A percentile compares a stretch with the other conserved stretches of the same genome.
These are phyloP conservation scores for Crotalus viridis DNA, from an alignment of 2,113 vertebrate species.

Conservation along the genomic window DNA sequence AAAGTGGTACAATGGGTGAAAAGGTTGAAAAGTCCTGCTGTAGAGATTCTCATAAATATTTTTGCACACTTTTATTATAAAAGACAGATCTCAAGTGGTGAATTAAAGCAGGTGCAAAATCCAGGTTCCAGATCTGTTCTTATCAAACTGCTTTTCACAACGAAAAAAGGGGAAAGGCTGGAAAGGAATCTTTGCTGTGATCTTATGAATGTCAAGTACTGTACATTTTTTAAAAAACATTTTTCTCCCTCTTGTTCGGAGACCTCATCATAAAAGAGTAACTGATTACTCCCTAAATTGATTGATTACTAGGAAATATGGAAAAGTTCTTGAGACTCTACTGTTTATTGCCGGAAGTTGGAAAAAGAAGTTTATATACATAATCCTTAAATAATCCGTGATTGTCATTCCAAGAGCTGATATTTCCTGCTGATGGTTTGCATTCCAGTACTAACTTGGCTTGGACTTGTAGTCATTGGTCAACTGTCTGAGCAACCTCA, in stretches of 20 bases:
- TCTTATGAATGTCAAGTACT: not conserved
- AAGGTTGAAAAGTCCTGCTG: not conserved
- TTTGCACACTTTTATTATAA: not conserved
- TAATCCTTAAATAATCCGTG: too few species aligned
- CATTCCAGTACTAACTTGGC: not conserved
- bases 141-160: conserved; percentile 10
- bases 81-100: not conserved
- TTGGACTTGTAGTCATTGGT: not conserved
- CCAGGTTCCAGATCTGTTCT: not conserved
- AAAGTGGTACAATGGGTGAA: too few species aligned
- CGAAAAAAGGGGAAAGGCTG: not conserved
- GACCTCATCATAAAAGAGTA: not conserved
- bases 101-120: not conserved
- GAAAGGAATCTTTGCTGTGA: not conserved
- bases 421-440: not conserved
- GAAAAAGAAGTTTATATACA: not conserved
- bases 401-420: not conserved
- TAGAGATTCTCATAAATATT: not conserved
- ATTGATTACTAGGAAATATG: not conserved
- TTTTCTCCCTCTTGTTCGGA: not conserved
- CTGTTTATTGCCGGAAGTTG: not conserved
- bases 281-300: not conserved
- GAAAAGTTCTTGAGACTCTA: not conserved
- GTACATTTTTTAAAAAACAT: not conserved
- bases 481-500: not conserved